Evolutionary conservation across 2,113 vertebrate species (phyloP), one percentile per base, ranked within the genome.

Genomic region (Pterocles orientalis): DNA sequence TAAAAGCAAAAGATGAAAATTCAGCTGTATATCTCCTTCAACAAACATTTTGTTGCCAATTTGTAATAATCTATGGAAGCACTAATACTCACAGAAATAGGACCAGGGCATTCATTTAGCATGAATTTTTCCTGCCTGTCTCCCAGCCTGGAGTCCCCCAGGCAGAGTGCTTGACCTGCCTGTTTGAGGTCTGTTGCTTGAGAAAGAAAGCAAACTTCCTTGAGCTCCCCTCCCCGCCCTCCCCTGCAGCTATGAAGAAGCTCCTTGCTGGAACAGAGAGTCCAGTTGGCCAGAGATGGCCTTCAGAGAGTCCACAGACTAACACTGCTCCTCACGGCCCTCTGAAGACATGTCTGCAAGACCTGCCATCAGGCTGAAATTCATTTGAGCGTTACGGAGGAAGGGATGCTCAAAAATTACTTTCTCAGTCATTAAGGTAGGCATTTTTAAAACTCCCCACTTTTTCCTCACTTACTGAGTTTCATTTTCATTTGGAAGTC

Each of bases 371-470:
- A 58, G 51, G 62, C n/a, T 70, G 36, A 80, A 96, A 78, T 56
- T 50, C 2, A 76, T 51, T 50, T 75, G 53, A 36, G 5, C n/a
- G 26, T 54, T 56, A 58, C 5, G 58, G 18, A 82, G 15, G 34
- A 87, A 82, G 53, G 70, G 47, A 64, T 12, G 39, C 34, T 64
- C 28, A 62, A 65, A 87, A 90, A 69, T 6, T n/a, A 58, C 24
- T 31, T 84, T 31, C 16, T 60, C 0, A 0, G 12, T 83, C 34
- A 36, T n/a, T 10, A 54, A 80, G 70, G n/a, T 3, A 41, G 29
- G 11, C 39, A 18, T 7, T 50, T 91, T 87, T 75, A n/a, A 48
- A 85, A 73, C 7, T 85, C 83, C 33, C 21, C 10, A 39, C 14
- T 72, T 31, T 21, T 57, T 94, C 29, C 12, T 86, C 12, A 25